phyloP scores from a whole-genome alignment of 2,888 invertebrate genomes.

The Hylaea fasciaria region DNA sequence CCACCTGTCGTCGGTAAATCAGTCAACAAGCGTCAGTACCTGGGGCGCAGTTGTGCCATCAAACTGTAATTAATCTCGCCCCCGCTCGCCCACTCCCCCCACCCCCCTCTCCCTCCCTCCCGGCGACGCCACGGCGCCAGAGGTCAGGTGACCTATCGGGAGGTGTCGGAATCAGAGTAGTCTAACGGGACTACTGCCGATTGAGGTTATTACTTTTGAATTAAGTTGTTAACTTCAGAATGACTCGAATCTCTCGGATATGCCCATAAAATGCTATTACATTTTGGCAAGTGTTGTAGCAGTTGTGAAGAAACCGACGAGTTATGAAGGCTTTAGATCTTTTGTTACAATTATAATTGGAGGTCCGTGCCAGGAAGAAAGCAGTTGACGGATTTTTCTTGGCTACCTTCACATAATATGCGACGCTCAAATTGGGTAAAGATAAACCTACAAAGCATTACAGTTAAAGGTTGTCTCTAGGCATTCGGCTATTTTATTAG shows the following conservation, averaged over 20 bases:
- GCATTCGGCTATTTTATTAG: no score
- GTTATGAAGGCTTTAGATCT: conserved; percentile 31
- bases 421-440: background rate
- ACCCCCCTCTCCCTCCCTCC: conserved; percentile 43
- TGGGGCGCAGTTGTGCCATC: conserved; percentile 67
- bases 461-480: no score
- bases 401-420: conserved; percentile 9
- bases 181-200: conserved; percentile 21
- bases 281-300: conserved; percentile 26
- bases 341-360: conserved; percentile 28
- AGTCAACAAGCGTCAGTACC: conserved; percentile 51
- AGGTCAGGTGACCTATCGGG: conserved; percentile 64
- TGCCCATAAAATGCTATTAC: conserved; percentile 15
- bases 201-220: conserved; percentile 21
- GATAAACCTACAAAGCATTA: background rate
- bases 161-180: conserved; percentile 22
- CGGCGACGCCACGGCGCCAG: conserved; percentile 64
- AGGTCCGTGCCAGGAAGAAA: conserved; percentile 22
- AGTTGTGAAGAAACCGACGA: conserved; percentile 24
- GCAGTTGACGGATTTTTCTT: conserved; percentile 22
- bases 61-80: conserved; percentile 79
- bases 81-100: conserved; percentile 41
- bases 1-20: conserved; percentile 54
- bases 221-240: conserved; percentile 9
- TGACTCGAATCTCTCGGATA: background rate